These are phyloP conservation scores for Thereva nobilitata DNA, from an alignment of 2,888 invertebrate genomes.

Conservation along the genomic window DNA sequence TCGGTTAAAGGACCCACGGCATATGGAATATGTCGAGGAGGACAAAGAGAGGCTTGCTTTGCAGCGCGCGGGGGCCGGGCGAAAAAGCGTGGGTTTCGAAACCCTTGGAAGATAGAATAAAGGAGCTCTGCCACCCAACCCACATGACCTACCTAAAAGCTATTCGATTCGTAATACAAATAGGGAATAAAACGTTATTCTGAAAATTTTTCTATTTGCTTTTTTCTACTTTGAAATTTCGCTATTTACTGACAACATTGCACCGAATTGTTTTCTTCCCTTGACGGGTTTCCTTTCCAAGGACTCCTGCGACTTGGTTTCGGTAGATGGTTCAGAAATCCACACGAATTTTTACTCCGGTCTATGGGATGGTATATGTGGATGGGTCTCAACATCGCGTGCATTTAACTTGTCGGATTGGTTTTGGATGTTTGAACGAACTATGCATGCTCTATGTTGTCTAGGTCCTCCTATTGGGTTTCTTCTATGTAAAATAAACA, in stretches of 20 bases:
- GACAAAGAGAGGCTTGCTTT: no score
- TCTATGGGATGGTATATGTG: no score
- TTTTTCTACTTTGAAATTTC: conserved; percentile 38
- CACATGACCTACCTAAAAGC: background rate
- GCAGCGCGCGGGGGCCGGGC: no score
- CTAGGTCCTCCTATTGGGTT: background rate
- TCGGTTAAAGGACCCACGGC: background rate
- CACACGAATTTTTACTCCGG: no score
- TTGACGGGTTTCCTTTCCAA: conserved; percentile 35
- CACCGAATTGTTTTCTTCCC: conserved; percentile 41
- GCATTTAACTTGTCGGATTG: conserved; percentile 22
- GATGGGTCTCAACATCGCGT: conserved; percentile 6
- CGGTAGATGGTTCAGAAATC: background rate
- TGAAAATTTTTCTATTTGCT: conserved; percentile 41
- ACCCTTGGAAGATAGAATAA: no score
- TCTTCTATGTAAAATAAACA: no score
- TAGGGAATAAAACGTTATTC: conserved; percentile 33
- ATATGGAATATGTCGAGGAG: background rate
- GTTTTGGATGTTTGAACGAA: conserved; percentile 3
- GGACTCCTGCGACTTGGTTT: background rate
- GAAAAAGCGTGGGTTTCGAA: no score
- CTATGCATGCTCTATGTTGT: conserved; percentile 8
- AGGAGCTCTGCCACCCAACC: background rate
- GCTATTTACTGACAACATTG: conserved; percentile 41
- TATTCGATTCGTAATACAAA: conserved; percentile 31